Conservation (phyloP, 1,140 invertebrate species). For the Drosophila lowei region DNA sequence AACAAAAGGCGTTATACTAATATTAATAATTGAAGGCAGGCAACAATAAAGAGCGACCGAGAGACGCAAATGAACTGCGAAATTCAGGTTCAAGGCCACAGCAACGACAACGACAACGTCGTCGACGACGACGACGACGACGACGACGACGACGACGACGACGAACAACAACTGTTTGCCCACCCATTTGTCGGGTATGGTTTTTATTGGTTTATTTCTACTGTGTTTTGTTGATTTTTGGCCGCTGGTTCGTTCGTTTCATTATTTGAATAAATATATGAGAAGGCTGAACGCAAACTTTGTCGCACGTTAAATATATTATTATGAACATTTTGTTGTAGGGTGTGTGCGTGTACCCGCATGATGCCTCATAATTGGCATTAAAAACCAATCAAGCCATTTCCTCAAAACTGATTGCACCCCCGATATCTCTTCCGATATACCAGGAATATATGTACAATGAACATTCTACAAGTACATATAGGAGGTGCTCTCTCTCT, state of each 20-base stretch:
- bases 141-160: slow-evolving; percentile 11
- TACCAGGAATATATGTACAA: no score
- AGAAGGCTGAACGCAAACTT: slow-evolving; percentile 1
- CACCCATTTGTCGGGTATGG: slow-evolving; percentile 30
- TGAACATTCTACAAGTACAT: no score
- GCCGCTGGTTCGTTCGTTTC: background rate
- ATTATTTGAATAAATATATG: background rate
- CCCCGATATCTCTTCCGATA: slow-evolving; percentile 1
- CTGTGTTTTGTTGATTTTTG: slow-evolving; percentile 9
- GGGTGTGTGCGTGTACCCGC: background rate
- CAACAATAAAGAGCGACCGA: slow-evolving; percentile 17
- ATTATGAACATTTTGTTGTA: no score
- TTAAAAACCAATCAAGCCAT: slow-evolving; percentile 13
- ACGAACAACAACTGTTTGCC: slow-evolving; percentile 65
- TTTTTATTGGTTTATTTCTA: background rate
- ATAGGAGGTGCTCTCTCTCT: no score
- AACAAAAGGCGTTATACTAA: slow-evolving; percentile 63
- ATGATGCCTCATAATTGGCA: background rate
- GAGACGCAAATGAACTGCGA: slow-evolving; percentile 60
- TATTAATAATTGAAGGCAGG: slow-evolving; percentile 36
- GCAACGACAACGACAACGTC: slow-evolving; percentile 23
- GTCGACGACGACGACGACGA: background rate
- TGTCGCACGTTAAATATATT: no score
- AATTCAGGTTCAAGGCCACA: slow-evolving; percentile 76
- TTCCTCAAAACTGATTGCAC: background rate